A percentile compares a stretch with the other conserved stretches of the same genome.
Conservation (phyloP, 1,140 invertebrate species). For the Lethrus apterus region DNA sequence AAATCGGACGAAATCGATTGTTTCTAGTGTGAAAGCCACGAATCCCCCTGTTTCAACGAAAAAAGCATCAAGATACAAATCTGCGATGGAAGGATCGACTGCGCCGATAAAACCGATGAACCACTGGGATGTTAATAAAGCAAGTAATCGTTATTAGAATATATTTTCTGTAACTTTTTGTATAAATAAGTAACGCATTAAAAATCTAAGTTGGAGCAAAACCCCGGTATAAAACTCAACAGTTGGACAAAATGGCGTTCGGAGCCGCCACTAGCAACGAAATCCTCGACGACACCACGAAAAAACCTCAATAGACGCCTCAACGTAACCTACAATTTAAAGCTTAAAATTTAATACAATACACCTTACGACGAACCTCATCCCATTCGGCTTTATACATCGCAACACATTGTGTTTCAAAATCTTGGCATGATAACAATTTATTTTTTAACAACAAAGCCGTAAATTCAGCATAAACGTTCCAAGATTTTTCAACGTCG, state of each 20-base stretch:
- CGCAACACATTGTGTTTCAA: conserved; percentile 32
- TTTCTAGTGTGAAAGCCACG: conserved; percentile 43
- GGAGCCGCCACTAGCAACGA: conserved; percentile 1
- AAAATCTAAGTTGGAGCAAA: conserved; percentile 30
- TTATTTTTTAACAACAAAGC: conserved; percentile 21
- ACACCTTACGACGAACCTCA: conserved; percentile 6
- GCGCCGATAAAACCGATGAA: conserved; percentile 58
- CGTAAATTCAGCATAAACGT: conserved; percentile 22
- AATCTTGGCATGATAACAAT: conserved; percentile 23
- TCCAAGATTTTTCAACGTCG: conserved; percentile 17
- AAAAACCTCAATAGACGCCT: conserved; percentile 13
- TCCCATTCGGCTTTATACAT: conserved; percentile 32
- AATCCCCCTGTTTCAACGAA: conserved; percentile 54
- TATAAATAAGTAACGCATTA: conserved; percentile 9
- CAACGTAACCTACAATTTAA: conserved; percentile 6
- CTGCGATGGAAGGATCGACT: conserved; percentile 53
- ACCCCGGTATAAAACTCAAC: conserved; percentile 34
- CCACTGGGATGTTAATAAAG: conserved; percentile 48
- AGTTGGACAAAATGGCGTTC: conserved; percentile 25
- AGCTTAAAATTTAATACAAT: neutral
- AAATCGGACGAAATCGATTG: conserved; percentile 72
- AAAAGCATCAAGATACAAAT: conserved; percentile 27
- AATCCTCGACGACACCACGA: conserved; percentile 13
- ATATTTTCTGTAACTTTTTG: neutral
- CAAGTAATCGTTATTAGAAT: conserved; percentile 9